These are phyloP conservation scores for Xestia ashworthii DNA, from an alignment of 2,888 invertebrate species.

Conservation along the genomic window DNA sequence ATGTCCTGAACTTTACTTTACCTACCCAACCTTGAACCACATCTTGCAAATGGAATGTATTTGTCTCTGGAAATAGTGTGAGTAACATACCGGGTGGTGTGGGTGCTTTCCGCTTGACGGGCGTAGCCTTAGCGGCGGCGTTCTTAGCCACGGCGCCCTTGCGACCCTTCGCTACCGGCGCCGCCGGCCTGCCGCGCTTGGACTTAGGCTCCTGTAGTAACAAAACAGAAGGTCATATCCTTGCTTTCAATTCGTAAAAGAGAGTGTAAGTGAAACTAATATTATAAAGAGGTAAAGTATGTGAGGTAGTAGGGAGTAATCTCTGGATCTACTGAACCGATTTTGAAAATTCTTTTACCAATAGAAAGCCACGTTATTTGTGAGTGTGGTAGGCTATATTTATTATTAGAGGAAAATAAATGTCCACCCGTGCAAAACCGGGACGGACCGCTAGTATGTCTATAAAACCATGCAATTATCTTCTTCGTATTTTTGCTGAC, in stretches of 20 bases:
- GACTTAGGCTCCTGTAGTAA: constrained; percentile 84
- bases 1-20: not conserved
- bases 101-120: constrained; percentile 88
- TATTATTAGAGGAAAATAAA: too few species aligned
- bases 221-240: not conserved
- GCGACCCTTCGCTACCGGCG: constrained; percentile 80
- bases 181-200: constrained; percentile 84
- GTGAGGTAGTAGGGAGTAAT: too few species aligned
- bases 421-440: too few species aligned
- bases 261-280: too few species aligned
- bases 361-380: too few species aligned
- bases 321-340: too few species aligned
- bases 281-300: too few species aligned
- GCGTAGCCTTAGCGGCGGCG: constrained; percentile 83
- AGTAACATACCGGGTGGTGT: constrained; percentile 83
- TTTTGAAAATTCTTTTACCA: too few species aligned
- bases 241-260: not conserved
- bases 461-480: too few species aligned
- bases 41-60: not conserved
- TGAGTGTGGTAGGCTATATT: too few species aligned
- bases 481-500: too few species aligned
- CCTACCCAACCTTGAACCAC: not conserved
- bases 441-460: too few species aligned
- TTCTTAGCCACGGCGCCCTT: constrained; percentile 82
- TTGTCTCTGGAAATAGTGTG: not conserved